Conservation (phyloP, 2,888 invertebrate species). For the Linnaemya tessellans region DNA sequence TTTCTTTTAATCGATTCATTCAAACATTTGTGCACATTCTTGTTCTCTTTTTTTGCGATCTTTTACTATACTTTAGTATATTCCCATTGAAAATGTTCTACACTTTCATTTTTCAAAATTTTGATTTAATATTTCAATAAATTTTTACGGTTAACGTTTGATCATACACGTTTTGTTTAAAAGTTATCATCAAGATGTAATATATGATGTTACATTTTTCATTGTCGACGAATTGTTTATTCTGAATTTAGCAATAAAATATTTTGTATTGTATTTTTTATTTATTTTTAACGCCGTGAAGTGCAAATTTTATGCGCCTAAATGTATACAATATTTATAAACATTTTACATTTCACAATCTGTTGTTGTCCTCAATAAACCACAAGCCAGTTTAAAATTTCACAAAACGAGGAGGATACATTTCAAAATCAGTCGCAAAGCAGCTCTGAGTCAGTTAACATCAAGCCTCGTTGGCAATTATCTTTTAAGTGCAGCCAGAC, state of each 20-base stretch:
- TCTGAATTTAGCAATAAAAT: constrained; percentile 45
- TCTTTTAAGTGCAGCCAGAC: too few relatives aligned
- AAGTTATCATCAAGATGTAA: not conserved
- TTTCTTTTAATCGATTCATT: not conserved
- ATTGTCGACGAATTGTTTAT: not conserved
- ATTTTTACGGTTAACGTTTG: constrained; percentile 15
- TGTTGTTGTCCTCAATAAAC: constrained; percentile 50
- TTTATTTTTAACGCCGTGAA: too few relatives aligned
- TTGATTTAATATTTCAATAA: not conserved
- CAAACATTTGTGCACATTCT: not conserved
- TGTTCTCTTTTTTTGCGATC: not conserved
- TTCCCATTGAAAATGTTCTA: not conserved
- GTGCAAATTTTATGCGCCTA: not conserved
- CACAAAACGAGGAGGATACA: too few relatives aligned
- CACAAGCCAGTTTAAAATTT: too few relatives aligned
- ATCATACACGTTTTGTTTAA: not conserved
- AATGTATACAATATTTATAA: not conserved
- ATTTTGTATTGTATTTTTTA: constrained; percentile 10
- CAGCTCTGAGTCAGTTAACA: too few relatives aligned
- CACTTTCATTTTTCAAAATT: constrained; percentile 10
- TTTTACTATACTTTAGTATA: not conserved
- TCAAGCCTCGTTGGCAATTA: too few relatives aligned
- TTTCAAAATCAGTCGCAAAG: too few relatives aligned
- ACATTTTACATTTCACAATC: constrained; percentile 5
- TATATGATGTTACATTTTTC: not conserved